These are phyloP conservation scores for Aspidiotus rigidus DNA, from an alignment of 2,888 invertebrate genomes.

Conservation along the genomic window DNA sequence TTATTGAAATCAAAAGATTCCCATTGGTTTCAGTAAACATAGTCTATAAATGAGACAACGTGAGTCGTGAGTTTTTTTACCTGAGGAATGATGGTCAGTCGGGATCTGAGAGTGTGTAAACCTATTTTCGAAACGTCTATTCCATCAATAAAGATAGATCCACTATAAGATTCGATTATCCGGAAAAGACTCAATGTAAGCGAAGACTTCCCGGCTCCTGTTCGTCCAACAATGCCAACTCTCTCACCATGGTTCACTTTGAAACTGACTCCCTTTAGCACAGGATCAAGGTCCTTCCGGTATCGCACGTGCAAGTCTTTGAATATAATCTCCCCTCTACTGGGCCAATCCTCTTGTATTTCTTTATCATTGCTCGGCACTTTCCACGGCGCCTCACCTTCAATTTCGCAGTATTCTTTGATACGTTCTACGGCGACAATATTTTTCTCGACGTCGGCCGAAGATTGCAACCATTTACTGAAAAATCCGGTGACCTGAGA, in stretches of 20 bases:
- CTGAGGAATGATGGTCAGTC: slow-evolving; percentile 47
- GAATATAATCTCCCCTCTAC: slow-evolving; percentile 67
- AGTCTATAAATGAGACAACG: too few relatives aligned
- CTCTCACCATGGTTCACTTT: too few relatives aligned
- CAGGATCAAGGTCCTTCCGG: slow-evolving; percentile 75
- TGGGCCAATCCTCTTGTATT: too few relatives aligned
- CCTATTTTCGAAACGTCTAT: slow-evolving; percentile 72
- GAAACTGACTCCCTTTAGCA: slow-evolving; percentile 69
- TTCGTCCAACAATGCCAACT: too few relatives aligned
- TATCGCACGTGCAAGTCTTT: slow-evolving; percentile 76
- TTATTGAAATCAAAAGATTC: too few relatives aligned
- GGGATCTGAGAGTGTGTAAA: slow-evolving; percentile 70
- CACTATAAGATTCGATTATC: too few relatives aligned
- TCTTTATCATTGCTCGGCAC: slow-evolving; percentile 37
- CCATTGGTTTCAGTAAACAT: too few relatives aligned
- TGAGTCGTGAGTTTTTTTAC: too few relatives aligned
- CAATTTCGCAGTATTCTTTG: slow-evolving; percentile 75
- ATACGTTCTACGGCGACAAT: slow-evolving; percentile 97
- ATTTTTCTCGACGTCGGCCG: slow-evolving; percentile 92
- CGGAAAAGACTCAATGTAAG: too few relatives aligned
- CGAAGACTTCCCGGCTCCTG: too few relatives aligned
- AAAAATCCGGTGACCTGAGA: slow-evolving; percentile 83
- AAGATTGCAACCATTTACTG: slow-evolving; percentile 93
- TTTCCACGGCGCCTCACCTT: slow-evolving; percentile 48
- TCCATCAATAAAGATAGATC: slow-evolving; percentile 73